Conservation (phyloP, 2,797 vertebrate species). For the Heteromormyrus szaboi region DNA sequence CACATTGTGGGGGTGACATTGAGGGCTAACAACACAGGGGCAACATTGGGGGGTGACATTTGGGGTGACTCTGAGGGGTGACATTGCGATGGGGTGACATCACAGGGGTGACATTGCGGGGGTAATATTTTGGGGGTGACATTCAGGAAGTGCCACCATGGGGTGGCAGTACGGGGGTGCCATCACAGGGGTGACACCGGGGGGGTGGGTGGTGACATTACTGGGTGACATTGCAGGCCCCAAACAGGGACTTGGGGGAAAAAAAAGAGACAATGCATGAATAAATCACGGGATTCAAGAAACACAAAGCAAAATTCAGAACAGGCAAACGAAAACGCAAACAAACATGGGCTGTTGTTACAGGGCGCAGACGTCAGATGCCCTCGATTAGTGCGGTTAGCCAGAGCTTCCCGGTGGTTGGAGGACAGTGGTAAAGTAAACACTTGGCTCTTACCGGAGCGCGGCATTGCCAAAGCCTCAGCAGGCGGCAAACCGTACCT, state of each 20-base stretch:
- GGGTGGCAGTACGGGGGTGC: neutral
- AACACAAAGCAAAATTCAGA: constrained; percentile 7
- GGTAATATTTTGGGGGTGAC: neutral
- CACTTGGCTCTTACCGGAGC: constrained; percentile 65
- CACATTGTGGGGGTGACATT: neutral
- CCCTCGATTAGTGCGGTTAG: constrained; percentile 59
- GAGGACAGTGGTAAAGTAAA: constrained; percentile 68
- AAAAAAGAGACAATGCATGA: neutral
- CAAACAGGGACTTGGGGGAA: constrained; percentile 39
- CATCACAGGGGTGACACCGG: neutral
- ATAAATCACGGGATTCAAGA: constrained; percentile 9
- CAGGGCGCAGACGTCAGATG: constrained; percentile 24
- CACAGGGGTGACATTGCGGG: neutral
- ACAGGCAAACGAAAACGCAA: neutral
- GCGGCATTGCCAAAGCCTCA: constrained; percentile 63
- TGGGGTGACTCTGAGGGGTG: neutral
- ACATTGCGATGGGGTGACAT: neutral
- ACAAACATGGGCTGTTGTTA: constrained; percentile 9
- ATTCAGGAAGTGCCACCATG: neutral
- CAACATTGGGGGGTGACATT: constrained; percentile 15
- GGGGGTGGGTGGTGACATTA: neutral
- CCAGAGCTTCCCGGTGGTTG: constrained; percentile 45
- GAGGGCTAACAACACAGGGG: neutral
- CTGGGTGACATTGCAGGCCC: neutral
- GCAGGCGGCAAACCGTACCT: constrained; percentile 60